Percentiles rank a stretch among this genome's conserved stretches.
These are phyloP conservation scores for Glyphotaelius pellucidus DNA, from an alignment of 2,888 invertebrate species.

Conservation along the genomic window DNA sequence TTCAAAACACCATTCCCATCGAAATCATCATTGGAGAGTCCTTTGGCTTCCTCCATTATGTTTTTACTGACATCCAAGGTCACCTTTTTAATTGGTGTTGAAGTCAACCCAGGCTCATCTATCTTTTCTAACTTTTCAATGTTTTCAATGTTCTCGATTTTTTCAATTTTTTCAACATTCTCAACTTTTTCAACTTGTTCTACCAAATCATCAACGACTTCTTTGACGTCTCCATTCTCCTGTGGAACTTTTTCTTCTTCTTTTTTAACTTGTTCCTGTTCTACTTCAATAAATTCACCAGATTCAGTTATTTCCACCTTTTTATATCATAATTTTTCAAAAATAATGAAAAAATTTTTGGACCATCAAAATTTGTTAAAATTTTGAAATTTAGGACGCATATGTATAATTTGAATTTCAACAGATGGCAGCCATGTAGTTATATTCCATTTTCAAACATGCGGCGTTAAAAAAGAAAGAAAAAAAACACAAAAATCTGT, in stretches of 20 bases:
- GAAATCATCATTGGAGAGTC: slow-evolving; percentile 52
- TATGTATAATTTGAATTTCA: neutral
- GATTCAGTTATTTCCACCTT: slow-evolving; percentile 77
- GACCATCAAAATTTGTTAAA: neutral
- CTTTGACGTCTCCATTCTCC: slow-evolving; percentile 7
- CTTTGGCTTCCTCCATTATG: slow-evolving; percentile 49
- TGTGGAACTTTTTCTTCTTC: slow-evolving; percentile 27
- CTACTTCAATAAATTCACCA: slow-evolving; percentile 77
- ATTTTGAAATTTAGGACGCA: neutral
- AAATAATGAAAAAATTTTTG: neutral
- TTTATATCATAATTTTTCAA: neutral
- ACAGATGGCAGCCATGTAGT: neutral
- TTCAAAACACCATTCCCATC: slow-evolving; percentile 41
- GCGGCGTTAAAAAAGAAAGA: slow-evolving; percentile 44
- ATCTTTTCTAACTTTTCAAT: slow-evolving; percentile 14
- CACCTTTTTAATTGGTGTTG: slow-evolving; percentile 68
- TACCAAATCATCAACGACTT: neutral
- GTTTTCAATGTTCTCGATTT: neutral
- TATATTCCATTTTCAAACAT: slow-evolving; percentile 49
- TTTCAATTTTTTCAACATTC: neutral
- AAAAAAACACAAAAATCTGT: slow-evolving; percentile 37
- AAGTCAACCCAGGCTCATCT: slow-evolving; percentile 74
- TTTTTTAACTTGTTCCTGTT: slow-evolving; percentile 67
- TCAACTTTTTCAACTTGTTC: neutral
- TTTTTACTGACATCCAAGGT: slow-evolving; percentile 61